A percentile compares a stretch with the other conserved stretches of the same genome.
Conservation (phyloP, 2,113 vertebrate species). For the Struthio camelus region DNA sequence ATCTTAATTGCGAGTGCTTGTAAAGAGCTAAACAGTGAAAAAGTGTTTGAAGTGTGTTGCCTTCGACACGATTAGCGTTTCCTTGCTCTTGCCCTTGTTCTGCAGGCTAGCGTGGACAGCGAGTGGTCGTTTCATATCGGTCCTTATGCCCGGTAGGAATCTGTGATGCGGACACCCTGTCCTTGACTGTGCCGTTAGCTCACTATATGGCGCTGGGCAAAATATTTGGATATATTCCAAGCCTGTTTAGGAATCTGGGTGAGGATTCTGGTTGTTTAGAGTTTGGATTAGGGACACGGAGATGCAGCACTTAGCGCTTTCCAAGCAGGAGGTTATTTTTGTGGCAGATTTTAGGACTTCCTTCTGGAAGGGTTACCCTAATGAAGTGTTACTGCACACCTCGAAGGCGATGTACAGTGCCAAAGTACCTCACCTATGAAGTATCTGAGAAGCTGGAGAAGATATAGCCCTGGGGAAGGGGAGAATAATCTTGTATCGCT, state of each 20-base stretch:
- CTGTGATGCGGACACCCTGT: background rate
- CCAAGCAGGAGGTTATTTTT: background rate
- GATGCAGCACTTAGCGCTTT: background rate
- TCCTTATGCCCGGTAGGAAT: background rate
- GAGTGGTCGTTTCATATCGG: background rate
- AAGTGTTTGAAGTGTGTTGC: background rate
- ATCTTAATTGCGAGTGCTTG: constrained; percentile 18
- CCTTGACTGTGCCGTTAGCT: background rate
- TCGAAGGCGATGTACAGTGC: background rate
- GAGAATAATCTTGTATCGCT: background rate
- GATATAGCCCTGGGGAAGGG: background rate
- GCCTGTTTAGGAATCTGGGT: background rate
- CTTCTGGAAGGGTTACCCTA: background rate
- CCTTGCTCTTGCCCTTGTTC: background rate
- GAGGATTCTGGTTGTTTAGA: background rate
- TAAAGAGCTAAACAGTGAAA: background rate
- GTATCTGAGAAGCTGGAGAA: background rate
- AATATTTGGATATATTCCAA: background rate
- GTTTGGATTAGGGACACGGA: background rate
- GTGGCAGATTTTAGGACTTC: background rate
- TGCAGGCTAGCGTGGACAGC: rapidly evolving
- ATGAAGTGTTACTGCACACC: background rate
- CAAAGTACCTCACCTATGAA: background rate
- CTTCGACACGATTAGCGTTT: background rate
- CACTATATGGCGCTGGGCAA: background rate